Conservation (phyloP, 2,113 vertebrate genomes). For the Brachionichthys hirsutus region DNA sequence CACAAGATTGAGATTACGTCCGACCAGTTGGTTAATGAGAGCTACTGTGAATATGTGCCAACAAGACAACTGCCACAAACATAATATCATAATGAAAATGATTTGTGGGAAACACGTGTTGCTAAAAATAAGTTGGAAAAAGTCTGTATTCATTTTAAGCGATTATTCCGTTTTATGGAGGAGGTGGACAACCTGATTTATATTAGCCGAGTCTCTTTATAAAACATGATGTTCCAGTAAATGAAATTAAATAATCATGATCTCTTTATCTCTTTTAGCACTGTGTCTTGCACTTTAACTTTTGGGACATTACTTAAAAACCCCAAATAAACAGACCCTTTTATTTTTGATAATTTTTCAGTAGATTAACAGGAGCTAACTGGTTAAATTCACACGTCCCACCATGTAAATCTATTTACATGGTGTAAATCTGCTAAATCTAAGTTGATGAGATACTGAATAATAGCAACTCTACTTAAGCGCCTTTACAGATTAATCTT, state of each 20-base stretch:
- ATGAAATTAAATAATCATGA: slow-evolving; percentile 16
- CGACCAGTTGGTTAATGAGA: slow-evolving; percentile 71
- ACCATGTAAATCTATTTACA: no score
- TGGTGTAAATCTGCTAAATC: no score
- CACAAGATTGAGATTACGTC: slow-evolving; percentile 67
- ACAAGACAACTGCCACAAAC: no score
- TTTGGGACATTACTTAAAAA: not conserved
- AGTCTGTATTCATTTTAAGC: slow-evolving; percentile 26
- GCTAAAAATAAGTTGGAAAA: slow-evolving; percentile 31
- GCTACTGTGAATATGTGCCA: slow-evolving; percentile 56
- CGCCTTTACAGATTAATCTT: no score
- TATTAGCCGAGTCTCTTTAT: slow-evolving; percentile 10
- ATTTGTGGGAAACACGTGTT: slow-evolving; percentile 26
- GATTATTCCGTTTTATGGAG: slow-evolving; percentile 29
- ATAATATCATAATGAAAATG: slow-evolving; percentile 56
- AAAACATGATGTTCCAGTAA: slow-evolving; percentile 29
- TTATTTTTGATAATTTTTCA: no score
- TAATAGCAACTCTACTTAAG: no score
- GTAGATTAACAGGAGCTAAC: no score
- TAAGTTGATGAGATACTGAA: no score
- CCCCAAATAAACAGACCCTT: no score
- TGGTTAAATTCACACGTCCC: no score
- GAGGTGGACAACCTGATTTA: slow-evolving; percentile 10
- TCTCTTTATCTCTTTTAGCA: not conserved
- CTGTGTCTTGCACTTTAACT: not conserved